Base-by-base conservation (phyloP, 1,140 invertebrate genomes). In the Brachionus sp. region DNA sequence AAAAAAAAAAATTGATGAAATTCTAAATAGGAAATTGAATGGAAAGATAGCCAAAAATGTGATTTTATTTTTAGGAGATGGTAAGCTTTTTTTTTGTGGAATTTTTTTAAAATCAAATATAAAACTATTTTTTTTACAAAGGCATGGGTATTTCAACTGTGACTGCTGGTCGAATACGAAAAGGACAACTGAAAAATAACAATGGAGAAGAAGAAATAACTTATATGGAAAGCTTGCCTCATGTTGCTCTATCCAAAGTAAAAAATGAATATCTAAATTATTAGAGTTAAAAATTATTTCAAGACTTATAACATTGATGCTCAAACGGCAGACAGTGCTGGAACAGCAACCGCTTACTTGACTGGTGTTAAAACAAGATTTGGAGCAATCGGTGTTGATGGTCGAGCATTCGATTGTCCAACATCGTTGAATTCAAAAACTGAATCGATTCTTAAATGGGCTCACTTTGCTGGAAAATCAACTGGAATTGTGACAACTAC, bases 221-320 rank as follows among this genome's bases (percentile, higher is more conserved):
- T 66, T 39, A 16, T 16, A 77, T 75, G 82, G 82, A 77, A 16
- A 68, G 57, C 9, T 42, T 86, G 0, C 78, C 84, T 9, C 57
- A 85, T 66, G 57, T 75, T 19, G 85, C 82, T 29, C 23, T 86
- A 2, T 57, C 85, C n/a, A 84, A 84, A 68, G 66, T 46, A 66
- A 23, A 64, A 16, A 12, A 16, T 78, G n/a, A 23, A 23, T 2
- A 7, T 78, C 86, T 95, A 95, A 96, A 95, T 0, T 46, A 75
- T 23, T 23, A 25, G n/a, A 75, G 46, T 29, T 23, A 97, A 97
- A 70, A 68, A 70, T 12, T 94, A 92, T 84, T 83, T 84, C n/a
- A 86, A 96, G 95, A 96, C 95, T 0, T 97, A 97, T 87, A 94
- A 93, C 84, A 92, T 92, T 1, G 91, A 97, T 87, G 93, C 93